Evolutionary conservation across 1,140 invertebrate species (phyloP).

Genomic region (Adelges cooleyi): DNA sequence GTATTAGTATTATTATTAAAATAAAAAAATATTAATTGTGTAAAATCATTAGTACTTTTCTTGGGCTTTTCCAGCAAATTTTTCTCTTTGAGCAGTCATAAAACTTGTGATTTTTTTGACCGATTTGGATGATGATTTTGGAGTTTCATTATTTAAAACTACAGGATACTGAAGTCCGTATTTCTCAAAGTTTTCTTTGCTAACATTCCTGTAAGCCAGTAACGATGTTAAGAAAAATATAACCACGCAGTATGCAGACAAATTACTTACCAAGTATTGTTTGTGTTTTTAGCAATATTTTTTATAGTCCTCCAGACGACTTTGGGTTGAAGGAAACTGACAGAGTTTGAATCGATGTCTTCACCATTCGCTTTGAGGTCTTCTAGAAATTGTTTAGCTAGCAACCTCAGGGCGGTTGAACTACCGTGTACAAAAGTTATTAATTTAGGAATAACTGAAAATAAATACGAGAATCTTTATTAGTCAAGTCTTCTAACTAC

Average conservation of each 20-base stretch:
- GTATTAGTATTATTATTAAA: no score
- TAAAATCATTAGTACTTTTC: no score
- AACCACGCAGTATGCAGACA: neutral
- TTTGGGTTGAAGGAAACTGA: neutral
- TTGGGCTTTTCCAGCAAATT: neutral
- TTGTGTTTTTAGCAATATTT: slow-evolving; percentile 11
- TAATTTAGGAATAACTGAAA: slow-evolving; percentile 23
- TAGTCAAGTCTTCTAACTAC: no score
- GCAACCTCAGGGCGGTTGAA: neutral
- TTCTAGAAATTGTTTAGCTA: slow-evolving; percentile 2
- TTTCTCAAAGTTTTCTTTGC: neutral
- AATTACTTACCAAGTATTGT: neutral
- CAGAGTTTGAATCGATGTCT: neutral
- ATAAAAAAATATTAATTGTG: no score
- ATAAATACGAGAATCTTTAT: no score
- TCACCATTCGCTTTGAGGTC: neutral
- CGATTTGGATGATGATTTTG: neutral
- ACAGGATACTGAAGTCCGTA: slow-evolving; percentile 6
- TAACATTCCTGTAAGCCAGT: neutral
- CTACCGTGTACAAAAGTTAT: slow-evolving; percentile 3
- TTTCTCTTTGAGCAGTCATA: slow-evolving; percentile 10
- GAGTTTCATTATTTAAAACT: neutral
- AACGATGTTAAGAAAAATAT: neutral
- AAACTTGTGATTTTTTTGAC: neutral
- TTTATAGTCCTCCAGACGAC: neutral